Evolutionary conservation across 53 echinoderm and acorn worm genomes (phyloP).

Genomic region (Hippasteria phrygiana): DNA sequence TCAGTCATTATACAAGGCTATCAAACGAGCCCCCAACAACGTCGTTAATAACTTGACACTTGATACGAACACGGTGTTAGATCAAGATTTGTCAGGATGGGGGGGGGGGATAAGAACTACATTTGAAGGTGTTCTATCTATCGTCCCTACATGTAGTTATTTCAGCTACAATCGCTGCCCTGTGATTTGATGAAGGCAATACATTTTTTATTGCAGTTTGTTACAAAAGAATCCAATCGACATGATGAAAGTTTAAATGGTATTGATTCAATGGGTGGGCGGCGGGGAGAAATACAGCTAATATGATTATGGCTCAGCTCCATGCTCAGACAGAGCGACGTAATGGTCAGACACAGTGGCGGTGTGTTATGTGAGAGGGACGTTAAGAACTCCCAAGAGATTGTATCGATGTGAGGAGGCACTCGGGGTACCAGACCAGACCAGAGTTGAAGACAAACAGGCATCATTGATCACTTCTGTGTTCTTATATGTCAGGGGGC

Average conservation of each 20-base stretch:
- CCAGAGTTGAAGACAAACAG: not conserved
- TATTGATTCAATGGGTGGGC: not conserved
- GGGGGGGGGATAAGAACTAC: not conserved
- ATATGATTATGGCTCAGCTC: conserved; percentile 1
- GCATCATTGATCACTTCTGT: not conserved
- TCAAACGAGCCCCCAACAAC: not conserved
- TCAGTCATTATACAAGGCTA: not conserved
- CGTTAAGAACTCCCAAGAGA: not conserved
- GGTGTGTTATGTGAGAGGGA: not conserved
- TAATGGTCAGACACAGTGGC: not conserved
- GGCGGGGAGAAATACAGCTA: not conserved
- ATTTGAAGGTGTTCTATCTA: not conserved
- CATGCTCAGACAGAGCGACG: not conserved
- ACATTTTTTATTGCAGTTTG: not conserved
- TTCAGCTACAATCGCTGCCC: not conserved
- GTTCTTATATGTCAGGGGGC: not conserved
- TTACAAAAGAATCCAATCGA: conserved; percentile 6
- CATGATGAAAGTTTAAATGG: conserved; percentile 4
- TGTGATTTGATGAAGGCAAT: not conserved
- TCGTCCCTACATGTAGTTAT: not conserved
- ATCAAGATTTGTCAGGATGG: not conserved
- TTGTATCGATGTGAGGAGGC: not conserved
- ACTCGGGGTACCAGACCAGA: not conserved
- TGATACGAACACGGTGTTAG: not conserved
- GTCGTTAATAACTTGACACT: not conserved